Evolutionary conservation across 92 coral and sea anemone genomes (phyloP), one percentile per base, ranked within the genome.

Genomic region (Umimayanthus kanabou): DNA sequence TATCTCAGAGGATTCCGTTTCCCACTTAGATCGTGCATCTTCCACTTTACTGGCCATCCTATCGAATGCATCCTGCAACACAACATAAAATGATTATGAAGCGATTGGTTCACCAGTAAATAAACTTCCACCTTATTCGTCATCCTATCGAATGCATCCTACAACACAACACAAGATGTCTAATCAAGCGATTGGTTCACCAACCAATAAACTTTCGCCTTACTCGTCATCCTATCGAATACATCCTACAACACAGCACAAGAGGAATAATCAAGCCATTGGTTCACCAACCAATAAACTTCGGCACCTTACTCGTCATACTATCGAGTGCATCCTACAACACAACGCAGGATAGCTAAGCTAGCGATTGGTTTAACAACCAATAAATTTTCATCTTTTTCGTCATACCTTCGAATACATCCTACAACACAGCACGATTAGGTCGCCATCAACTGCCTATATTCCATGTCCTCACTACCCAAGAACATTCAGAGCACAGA

Each of bases 111-210:
- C 13, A 13, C 58, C 20, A 14, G 14, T 53, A 11, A 53, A 53
- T 53, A 14, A 53, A 15, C 99, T 29, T 97, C 95, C 58, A 95
- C 99, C 73, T 92, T 97, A 30, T 61, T 75, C 6, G 96, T 90
- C 98, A 97, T 92, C 87, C 93, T 89, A 79, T 97, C 99, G 89
- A 97, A 94, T 11, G 99, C 98, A 88, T 97, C 98, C 99, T 97
- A 85, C 23, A 50, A 82, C 71, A 72, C 77, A 47, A 25, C 53
- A 45, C 30, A 82, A 50, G 30, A 22, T 2, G 29, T 0, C 14
- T 20, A 61, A 23, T 61, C n/a, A 20, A 61, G 26, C 0, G 0
- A 22, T 61, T 53, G 58, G 58, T 53, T 53, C 13, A 13, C 58
- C 58, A 14, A 53, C 14, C 14, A 53, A 53, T 53, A 14, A 53